A percentile compares a stretch with the other conserved stretches of the same genome.
Conservation (phyloP, 2,888 invertebrate genomes). For the Ophioninae sp. region DNA sequence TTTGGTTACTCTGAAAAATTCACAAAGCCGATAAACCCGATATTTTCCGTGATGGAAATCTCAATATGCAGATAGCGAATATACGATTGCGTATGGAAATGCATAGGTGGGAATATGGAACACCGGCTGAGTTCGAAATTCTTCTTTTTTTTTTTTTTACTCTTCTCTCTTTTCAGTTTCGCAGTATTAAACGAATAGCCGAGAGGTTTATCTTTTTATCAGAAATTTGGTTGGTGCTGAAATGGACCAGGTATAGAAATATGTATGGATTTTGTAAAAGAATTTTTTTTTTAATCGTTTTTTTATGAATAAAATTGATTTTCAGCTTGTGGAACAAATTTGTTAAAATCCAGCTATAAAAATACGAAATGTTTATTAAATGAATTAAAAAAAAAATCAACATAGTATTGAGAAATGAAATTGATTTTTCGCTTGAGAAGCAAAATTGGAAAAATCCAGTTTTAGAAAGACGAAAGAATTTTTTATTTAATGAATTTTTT, state of each 20-base stretch:
- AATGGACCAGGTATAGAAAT: neutral
- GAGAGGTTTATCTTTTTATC: neutral
- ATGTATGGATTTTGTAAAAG: neutral
- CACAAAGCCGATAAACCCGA: conserved; percentile 53
- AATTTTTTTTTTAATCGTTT: neutral
- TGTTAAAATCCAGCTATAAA: too few species aligned
- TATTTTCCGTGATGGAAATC: conserved; percentile 71
- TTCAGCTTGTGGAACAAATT: too few species aligned
- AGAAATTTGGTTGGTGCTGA: neutral
- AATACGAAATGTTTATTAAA: too few species aligned
- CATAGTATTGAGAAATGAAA: too few species aligned
- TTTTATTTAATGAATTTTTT: too few species aligned
- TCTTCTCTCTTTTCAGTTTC: neutral
- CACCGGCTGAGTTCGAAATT: neutral
- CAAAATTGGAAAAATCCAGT: too few species aligned
- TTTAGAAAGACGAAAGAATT: too few species aligned
- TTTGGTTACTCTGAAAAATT: conserved; percentile 30
- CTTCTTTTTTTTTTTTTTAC: neutral
- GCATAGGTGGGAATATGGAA: conserved; percentile 2
- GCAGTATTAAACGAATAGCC: neutral
- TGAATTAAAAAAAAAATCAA: too few species aligned
- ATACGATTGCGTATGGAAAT: conserved; percentile 44
- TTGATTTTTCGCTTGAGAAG: too few species aligned
- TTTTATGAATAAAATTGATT: too few species aligned
- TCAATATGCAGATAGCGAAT: conserved; percentile 75